Evolutionary conservation across 23 tunicate genomes (phyloP).

Genomic region (Ascidia mentula): DNA sequence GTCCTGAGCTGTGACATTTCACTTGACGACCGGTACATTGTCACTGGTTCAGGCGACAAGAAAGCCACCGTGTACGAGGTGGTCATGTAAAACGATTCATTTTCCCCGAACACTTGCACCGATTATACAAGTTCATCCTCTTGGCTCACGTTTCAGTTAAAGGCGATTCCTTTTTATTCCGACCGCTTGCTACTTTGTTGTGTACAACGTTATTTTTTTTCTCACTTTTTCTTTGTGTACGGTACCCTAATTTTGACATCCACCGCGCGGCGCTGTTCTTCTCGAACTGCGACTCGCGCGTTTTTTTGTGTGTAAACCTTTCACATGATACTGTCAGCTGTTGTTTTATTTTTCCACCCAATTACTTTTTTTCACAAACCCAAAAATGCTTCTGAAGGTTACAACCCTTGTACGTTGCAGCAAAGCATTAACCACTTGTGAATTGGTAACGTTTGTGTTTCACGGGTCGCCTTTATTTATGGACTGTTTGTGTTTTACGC

Average conservation of each 20-base stretch:
- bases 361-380: too few species aligned
- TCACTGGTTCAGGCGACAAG: conserved; percentile 85
- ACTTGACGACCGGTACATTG: conserved; percentile 71
- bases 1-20: conserved; percentile 86
- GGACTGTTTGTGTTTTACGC: not conserved
- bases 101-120: not conserved
- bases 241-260: not conserved
- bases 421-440: too few species aligned
- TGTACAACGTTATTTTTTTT: not conserved
- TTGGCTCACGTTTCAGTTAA: not conserved
- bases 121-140: not conserved
- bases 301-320: too few species aligned
- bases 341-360: too few species aligned
- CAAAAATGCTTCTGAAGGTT: too few species aligned
- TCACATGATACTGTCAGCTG: too few species aligned
- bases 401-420: too few species aligned
- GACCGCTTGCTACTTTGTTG: not conserved
- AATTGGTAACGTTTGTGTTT: too few species aligned
- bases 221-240: not conserved
- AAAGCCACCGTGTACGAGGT: conserved; percentile 90
- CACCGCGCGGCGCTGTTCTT: not conserved
- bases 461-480: too few species aligned
- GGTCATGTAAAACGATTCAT: not conserved
- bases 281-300: too few species aligned
- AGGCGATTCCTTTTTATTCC: not conserved